Evolutionary conservation across 2,797 vertebrate genomes (phyloP).

Genomic region (Buceros bicornis): DNA sequence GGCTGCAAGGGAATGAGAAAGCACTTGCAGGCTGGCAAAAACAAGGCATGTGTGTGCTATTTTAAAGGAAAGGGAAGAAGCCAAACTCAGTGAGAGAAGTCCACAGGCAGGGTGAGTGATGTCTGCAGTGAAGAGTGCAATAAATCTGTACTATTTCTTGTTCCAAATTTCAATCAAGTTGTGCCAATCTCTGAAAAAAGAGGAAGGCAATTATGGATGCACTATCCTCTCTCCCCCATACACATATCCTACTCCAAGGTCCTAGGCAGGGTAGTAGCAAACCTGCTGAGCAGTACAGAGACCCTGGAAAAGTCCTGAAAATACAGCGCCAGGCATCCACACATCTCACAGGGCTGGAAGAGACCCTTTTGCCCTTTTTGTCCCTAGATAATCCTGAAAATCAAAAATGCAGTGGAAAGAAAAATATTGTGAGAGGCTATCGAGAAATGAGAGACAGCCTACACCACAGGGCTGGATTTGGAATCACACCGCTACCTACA

Average conservation of each 20-base stretch:
- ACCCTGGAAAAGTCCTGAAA: background rate
- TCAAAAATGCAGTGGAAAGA: background rate
- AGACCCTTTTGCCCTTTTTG: background rate
- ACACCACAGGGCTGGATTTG: background rate
- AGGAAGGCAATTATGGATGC: background rate
- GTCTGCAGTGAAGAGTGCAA: background rate
- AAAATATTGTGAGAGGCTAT: background rate
- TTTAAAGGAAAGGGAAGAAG: background rate
- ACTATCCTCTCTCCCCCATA: background rate
- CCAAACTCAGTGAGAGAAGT: background rate
- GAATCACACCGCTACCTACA: background rate
- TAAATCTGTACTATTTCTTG: background rate
- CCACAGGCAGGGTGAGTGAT: background rate
- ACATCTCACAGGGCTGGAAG: background rate
- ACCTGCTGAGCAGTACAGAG: background rate
- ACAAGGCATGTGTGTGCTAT: background rate
- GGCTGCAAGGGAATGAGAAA: conserved; percentile 20
- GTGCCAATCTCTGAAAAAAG: background rate
- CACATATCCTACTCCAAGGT: background rate
- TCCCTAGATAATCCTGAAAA: background rate
- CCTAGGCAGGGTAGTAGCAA: background rate
- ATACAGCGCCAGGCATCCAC: background rate
- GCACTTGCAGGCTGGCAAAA: conserved; percentile 3
- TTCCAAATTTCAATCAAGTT: background rate
- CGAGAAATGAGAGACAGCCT: background rate